These are phyloP conservation scores for Tipula unca DNA, from an alignment of 2,888 invertebrate species.

Conservation along the genomic window DNA sequence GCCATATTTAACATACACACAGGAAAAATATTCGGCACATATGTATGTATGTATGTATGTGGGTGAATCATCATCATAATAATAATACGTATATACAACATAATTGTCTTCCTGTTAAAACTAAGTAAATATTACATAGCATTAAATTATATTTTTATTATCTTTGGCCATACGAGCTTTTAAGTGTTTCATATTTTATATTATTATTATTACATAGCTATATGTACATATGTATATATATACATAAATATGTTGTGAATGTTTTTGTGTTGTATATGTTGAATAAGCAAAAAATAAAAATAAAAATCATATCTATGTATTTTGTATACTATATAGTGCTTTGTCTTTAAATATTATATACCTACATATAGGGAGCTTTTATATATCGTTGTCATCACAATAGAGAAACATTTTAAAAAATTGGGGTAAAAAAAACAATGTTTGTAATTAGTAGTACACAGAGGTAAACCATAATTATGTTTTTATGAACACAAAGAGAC, in stretches of 20 bases:
- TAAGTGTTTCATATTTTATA: constrained; percentile 3
- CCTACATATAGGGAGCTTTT: background rate
- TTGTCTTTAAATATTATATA: background rate
- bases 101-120: background rate
- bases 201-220: background rate
- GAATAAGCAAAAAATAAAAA: background rate
- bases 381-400: background rate
- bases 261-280: background rate
- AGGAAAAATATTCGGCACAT: background rate
- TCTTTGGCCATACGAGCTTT: constrained; percentile 8
- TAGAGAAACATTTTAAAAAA: background rate
- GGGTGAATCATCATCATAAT: background rate
- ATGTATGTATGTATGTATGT: too few species aligned
- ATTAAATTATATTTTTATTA: background rate
- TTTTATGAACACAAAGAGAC: background rate
- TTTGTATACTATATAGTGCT: background rate
- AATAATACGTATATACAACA: background rate
- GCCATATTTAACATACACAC: background rate
- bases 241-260: background rate
- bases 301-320: background rate
- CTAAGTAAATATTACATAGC: background rate
- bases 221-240: background rate
- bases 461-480: background rate
- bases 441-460: background rate
- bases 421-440: background rate